Base-by-base conservation (phyloP, 2,797 vertebrate genomes). In the Kryptolebias ocellatus region DNA sequence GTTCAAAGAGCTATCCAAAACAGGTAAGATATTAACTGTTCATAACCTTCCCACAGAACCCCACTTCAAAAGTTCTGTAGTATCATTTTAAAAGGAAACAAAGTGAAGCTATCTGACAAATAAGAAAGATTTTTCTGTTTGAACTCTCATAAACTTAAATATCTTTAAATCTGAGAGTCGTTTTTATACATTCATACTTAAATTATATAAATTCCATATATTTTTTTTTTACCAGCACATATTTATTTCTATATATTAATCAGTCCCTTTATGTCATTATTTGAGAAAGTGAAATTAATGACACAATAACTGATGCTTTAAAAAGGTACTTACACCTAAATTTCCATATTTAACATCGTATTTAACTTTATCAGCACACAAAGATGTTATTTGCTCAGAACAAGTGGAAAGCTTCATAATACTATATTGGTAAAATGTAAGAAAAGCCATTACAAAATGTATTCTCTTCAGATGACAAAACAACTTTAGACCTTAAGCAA, bases 121-220 rank as follows among this genome's bases (percentile, higher is more conserved):
- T 37, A 37, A 8, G 37, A 5, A 24, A 24, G 20, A 24, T 24
- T 24, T 24, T 24, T 46, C 2, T 8, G 53, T 47, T 51, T 54
- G 24, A 1, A 11, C 10, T n/a, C 46, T 31, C 51, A 52, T 53
- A 20, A 60, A 27, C 18, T 5, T 28, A 28, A 59, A 72, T 37
- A 49, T 56, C 17, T 58, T 5, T 18, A 31, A 62, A 14, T 68
- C 4, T 61, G 28, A 67, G 16, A 68, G 49, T 80, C 76, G 69
- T 37, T 10, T 20, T 47, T 53, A 11, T 67, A 74, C 61, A 64
- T 83, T 80, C 31, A 68, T 29, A 45, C 29, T 77, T 84, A 59
- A 34, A 67, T 39, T 3, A 69, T 34, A 29, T 34, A 34, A 47
- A 10, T 63, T 42, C 55, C 49, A 24, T 24, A 24, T 24, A n/a